Evolutionary conservation across 2,113 vertebrate species (phyloP).

Genomic region (Lethenteron reissneri): DNA sequence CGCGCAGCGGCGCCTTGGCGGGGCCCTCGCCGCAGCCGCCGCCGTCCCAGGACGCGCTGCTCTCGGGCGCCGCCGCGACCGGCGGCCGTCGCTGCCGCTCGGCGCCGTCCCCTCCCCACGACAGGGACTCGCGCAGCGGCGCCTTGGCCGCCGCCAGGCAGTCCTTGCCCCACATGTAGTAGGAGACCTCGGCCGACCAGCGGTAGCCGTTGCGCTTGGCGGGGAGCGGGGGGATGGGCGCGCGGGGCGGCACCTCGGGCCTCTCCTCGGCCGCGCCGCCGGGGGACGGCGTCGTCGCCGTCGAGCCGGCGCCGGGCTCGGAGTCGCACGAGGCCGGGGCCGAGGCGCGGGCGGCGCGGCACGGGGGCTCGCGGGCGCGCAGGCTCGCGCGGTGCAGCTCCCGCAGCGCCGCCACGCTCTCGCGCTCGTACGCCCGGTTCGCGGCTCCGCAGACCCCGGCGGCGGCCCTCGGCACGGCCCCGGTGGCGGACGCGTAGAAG

Average conservation of each 20-base stretch:
- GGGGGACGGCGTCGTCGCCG: slow-evolving; percentile 54
- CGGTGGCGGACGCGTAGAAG: background rate
- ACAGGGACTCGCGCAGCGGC: slow-evolving; percentile 1
- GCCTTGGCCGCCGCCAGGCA: background rate
- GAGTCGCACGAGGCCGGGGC: slow-evolving; percentile 35
- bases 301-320: slow-evolving; percentile 59
- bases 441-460: background rate
- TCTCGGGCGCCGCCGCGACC: background rate
- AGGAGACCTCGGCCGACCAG: slow-evolving; percentile 83
- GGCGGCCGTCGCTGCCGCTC: background rate
- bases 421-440: background rate
- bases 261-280: slow-evolving; percentile 59
- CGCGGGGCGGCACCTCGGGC: slow-evolving; percentile 53
- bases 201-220: slow-evolving; percentile 41
- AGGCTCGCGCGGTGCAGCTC: background rate
- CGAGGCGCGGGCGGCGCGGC: slow-evolving; percentile 14
- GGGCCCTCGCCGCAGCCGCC: background rate
- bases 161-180: slow-evolving; percentile 28
- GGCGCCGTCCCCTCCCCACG: background rate
- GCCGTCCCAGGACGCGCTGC: background rate
- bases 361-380: background rate
- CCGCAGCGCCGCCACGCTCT: background rate
- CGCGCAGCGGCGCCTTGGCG: background rate
- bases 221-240: slow-evolving; percentile 64
- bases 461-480: too few species aligned